A percentile compares a stretch with the other conserved stretches of the same genome.
These are phyloP conservation scores for Lophius americanus DNA, from an alignment of 2,797 vertebrate genomes.

Conservation along the genomic window DNA sequence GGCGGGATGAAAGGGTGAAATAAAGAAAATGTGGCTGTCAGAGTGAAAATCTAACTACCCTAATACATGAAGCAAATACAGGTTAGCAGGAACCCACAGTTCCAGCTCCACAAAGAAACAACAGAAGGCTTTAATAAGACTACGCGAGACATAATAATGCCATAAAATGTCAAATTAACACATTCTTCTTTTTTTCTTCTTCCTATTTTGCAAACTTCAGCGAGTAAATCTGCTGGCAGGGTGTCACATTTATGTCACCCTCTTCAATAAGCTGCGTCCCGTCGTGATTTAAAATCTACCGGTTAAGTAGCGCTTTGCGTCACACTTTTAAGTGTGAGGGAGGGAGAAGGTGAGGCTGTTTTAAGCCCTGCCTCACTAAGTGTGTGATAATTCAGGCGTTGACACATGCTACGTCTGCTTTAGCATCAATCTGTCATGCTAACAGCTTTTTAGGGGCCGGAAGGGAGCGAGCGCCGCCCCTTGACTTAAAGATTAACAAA, in stretches of 20 bases:
- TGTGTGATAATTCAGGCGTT: slow-evolving; percentile 80
- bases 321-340: slow-evolving; percentile 49
- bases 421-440: slow-evolving; percentile 81
- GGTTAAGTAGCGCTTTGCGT: slow-evolving; percentile 47
- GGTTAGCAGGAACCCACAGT: too few relatives aligned
- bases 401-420: slow-evolving; percentile 77
- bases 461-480: slow-evolving; percentile 74
- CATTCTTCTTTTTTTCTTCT: slow-evolving; percentile 2
- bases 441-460: slow-evolving; percentile 83
- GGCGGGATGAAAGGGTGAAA: slow-evolving; percentile 15
- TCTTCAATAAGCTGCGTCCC: slow-evolving; percentile 41
- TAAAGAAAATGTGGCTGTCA: too few relatives aligned
- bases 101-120: too few relatives aligned
- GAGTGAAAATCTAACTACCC: too few relatives aligned
- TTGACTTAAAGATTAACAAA: slow-evolving; percentile 68
- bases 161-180: slow-evolving; percentile 10
- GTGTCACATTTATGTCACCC: slow-evolving; percentile 40
- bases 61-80: too few relatives aligned
- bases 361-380: slow-evolving; percentile 70
- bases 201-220: slow-evolving; percentile 19
- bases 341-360: slow-evolving; percentile 38
- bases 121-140: too few relatives aligned
- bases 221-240: slow-evolving; percentile 37
- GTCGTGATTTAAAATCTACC: slow-evolving; percentile 54
- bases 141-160: not conserved